Evolutionary conservation across 2,113 vertebrate species (phyloP), one percentile per base, ranked within the genome.

Genomic region (Ammodytes marinus): DNA sequence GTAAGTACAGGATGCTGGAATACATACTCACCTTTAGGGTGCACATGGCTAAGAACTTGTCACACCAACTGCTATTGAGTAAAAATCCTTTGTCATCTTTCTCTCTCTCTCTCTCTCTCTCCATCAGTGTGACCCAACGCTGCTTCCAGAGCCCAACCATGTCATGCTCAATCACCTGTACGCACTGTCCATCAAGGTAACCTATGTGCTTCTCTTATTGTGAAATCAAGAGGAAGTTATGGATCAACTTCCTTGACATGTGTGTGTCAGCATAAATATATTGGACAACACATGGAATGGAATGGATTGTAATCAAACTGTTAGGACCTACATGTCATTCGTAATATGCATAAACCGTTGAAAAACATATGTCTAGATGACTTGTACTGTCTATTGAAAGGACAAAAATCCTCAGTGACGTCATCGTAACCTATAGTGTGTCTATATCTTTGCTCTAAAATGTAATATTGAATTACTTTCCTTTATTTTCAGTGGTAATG

Each of bases 151-250:
- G 84, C 98, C 98, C 45, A 99, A 99, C 86, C 98, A 99, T 0
- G 98, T 99, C 87, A 99, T 99, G 98, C 35, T 99, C 83, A 99
- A 97, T 85, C 98, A 99, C 90, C 96, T 99, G 14, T 99, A 99
- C 0, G 98, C 98, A 0, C 97, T 99, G 12, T 99, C 98, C 65
- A 99, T 99, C 90, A 99, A 99, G 98, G 98, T 96, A 90, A 80
- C 52, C 27, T 27, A 27, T 27, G 27, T 27, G 27, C 27, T 27
- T 27, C 27, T 27, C 27, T 27, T 27, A 27, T 27, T 27, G 45
- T 52, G 46, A 37, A 50, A 66, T 37, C 3, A 14, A 43, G 11
- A 0, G 49, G 37, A 43, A n/a, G 27, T 47, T 1, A 49, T 35
- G 6, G 63, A 14, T 65, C 19, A 47, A 47, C 19, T 45, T 13